Conservation (phyloP, 2,797 vertebrate genomes). For the Syncerus caffer region DNA sequence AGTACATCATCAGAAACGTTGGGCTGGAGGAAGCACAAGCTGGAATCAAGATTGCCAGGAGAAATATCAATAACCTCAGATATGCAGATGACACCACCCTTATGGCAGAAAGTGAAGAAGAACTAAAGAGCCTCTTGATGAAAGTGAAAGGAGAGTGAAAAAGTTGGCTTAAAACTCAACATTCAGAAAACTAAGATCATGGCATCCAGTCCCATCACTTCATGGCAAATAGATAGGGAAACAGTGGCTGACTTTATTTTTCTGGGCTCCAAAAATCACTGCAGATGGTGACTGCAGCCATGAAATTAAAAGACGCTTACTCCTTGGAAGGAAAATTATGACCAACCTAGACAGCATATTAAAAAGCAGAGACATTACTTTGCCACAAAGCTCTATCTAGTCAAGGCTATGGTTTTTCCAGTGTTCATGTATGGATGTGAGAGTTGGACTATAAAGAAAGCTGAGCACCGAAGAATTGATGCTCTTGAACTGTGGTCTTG, state of each 20-base stretch:
- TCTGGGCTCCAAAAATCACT: neutral
- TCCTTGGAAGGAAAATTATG: neutral
- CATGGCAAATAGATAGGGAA: neutral
- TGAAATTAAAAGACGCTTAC: neutral
- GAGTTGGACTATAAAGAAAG: neutral
- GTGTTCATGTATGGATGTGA: neutral
- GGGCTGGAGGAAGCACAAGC: neutral
- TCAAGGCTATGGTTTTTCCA: neutral
- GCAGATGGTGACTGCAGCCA: neutral
- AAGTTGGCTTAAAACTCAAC: neutral
- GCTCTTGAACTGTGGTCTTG: neutral
- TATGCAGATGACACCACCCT: neutral
- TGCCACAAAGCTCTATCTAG: fast-evolving
- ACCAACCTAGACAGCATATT: neutral
- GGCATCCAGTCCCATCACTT: fast-evolving
- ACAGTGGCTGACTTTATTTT: neutral
- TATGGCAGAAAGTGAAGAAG: neutral
- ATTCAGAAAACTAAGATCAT: neutral
- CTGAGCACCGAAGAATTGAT: neutral
- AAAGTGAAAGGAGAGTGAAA: neutral
- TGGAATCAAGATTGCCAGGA: neutral
- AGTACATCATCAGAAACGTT: neutral
- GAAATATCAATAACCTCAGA: neutral
- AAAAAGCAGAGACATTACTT: neutral
- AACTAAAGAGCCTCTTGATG: neutral